Evolutionary conservation across 2,113 vertebrate species (phyloP).

Genomic region (Hypocryptadius cinnamomeus): DNA sequence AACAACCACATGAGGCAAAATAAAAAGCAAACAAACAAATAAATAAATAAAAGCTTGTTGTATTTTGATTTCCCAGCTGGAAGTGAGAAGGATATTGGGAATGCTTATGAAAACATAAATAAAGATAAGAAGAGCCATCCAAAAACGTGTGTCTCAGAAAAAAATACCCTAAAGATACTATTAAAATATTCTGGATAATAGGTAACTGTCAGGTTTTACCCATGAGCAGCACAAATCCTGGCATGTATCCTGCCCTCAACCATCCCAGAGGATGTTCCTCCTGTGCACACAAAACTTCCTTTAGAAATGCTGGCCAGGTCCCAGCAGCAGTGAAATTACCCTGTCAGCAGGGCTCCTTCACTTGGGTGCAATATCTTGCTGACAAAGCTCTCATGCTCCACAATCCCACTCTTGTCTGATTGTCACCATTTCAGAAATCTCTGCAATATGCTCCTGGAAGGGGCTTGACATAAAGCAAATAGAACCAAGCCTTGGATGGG

Average conservation of each 20-base stretch:
- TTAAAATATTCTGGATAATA: not conserved
- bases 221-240: not conserved
- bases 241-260: not conserved
- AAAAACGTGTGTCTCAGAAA: not conserved
- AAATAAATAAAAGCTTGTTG: not conserved
- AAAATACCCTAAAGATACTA: not conserved
- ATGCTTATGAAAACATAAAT: not conserved
- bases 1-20: not conserved
- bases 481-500: not conserved
- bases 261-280: not conserved
- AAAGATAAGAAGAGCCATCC: not conserved
- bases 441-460: not conserved
- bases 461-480: not conserved
- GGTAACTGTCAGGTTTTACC: not conserved
- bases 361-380: not conserved
- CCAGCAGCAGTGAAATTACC: not conserved
- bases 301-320: not conserved
- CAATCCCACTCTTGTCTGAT: not conserved
- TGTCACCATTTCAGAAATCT: not conserved
- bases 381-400: not conserved
- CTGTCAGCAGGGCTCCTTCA: not conserved
- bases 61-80: not conserved
- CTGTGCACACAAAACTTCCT: not conserved
- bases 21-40: not conserved
- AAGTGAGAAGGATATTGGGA: not conserved